Conservation (phyloP, 2,888 invertebrate genomes). For the Amphipyra tragopoginis region DNA sequence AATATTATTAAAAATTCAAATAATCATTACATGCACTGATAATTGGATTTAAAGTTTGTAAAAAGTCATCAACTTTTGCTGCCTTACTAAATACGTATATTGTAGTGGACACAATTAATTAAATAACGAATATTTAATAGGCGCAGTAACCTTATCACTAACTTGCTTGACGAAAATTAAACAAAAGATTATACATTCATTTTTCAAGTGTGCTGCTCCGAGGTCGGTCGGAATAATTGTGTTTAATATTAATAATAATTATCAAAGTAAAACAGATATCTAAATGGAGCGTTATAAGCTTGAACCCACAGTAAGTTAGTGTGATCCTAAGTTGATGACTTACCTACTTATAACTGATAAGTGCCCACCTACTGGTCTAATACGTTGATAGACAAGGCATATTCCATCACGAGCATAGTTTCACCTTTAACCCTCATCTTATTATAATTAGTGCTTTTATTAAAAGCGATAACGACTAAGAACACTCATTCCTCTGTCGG, state of each 20-base stretch:
- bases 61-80: no score
- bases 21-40: no score
- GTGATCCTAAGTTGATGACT: not conserved
- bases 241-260: not conserved
- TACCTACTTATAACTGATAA: slow-evolving; percentile 17
- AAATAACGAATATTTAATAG: not conserved
- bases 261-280: not conserved
- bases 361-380: slow-evolving; percentile 31
- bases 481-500: slow-evolving; percentile 58
- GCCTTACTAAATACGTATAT: no score
- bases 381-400: slow-evolving; percentile 37
- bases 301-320: slow-evolving; percentile 64
- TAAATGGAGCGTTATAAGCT: slow-evolving; percentile 71
- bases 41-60: no score
- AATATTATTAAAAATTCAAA: no score
- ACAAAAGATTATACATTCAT: slow-evolving; percentile 36
- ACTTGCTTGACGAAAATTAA: slow-evolving; percentile 21
- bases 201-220: slow-evolving; percentile 19
- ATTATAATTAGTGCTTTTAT: slow-evolving; percentile 52
- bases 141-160: slow-evolving; percentile 32
- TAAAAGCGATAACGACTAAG: slow-evolving; percentile 40
- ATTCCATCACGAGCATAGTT: slow-evolving; percentile 47
- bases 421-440: slow-evolving; percentile 66
- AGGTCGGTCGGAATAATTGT: slow-evolving; percentile 23
- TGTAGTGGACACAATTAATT: no score